These are phyloP conservation scores for Anguilla marmorata DNA, from an alignment of 2,797 vertebrate genomes.

Conservation along the genomic window DNA sequence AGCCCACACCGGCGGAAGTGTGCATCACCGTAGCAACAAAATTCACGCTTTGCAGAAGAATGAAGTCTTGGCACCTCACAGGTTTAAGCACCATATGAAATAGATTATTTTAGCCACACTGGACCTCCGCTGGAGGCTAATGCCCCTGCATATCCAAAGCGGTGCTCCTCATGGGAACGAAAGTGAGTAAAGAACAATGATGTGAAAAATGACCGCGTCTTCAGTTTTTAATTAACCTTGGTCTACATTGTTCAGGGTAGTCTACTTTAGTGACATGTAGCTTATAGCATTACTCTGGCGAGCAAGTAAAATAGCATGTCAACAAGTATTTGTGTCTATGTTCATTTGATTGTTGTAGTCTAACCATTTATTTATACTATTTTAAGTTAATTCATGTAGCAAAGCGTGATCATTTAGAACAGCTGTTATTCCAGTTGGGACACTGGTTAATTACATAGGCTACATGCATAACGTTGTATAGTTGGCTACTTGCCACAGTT, in stretches of 20 bases:
- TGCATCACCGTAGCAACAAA: conserved; percentile 1
- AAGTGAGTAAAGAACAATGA: neutral
- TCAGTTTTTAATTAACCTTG: neutral
- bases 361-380: neutral
- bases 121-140: neutral
- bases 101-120: neutral
- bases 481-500: too few species aligned
- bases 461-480: too few species aligned
- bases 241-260: neutral
- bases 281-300: neutral
- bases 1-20: neutral
- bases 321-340: neutral
- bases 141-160: neutral
- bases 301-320: neutral
- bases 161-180: neutral
- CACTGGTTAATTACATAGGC: too few species aligned
- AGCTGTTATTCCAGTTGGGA: too few species aligned
- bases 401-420: too few species aligned
- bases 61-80: neutral
- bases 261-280: neutral
- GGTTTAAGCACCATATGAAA: neutral
- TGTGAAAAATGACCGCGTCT: neutral
- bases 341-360: neutral
- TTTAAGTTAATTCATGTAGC: neutral
- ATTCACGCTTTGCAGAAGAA: neutral